Percentiles rank a stretch among this genome's conserved stretches.
Conservation (phyloP, 2,888 invertebrate species). For the Drosophila peninsularis region DNA sequence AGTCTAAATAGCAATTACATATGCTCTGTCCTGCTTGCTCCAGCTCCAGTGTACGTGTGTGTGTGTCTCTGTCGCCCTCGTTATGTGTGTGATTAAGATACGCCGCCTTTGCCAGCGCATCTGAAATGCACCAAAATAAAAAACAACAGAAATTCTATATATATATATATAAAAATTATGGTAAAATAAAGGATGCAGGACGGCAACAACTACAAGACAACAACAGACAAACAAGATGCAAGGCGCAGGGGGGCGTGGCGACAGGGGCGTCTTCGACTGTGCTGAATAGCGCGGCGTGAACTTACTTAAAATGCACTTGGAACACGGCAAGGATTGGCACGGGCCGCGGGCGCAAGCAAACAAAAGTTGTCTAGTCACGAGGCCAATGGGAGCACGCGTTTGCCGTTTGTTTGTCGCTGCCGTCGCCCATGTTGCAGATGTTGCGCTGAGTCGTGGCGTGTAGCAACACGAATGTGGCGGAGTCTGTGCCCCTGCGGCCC, state of each 20-base stretch:
- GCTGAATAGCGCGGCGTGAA: slow-evolving; percentile 58
- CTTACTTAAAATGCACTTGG: slow-evolving; percentile 58
- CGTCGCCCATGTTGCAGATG: slow-evolving; percentile 9
- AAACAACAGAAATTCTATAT: background rate
- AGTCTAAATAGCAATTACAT: slow-evolving; percentile 74
- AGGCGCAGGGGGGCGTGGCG: slow-evolving; percentile 31
- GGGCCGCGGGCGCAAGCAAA: background rate
- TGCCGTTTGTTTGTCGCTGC: slow-evolving; percentile 3
- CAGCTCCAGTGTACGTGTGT: background rate
- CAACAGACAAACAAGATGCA: slow-evolving; percentile 38
- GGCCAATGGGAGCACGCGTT: background rate
- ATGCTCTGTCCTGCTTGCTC: slow-evolving; percentile 11
- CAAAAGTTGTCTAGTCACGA: slow-evolving; percentile 38
- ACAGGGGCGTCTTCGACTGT: slow-evolving; percentile 20
- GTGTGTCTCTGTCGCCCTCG: background rate
- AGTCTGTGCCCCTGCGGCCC: slow-evolving; percentile 18
- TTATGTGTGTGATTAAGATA: background rate
- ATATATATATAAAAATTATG: slow-evolving; percentile 6
- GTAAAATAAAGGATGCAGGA: slow-evolving; percentile 30
- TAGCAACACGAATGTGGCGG: slow-evolving; percentile 55
- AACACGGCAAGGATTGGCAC: background rate
- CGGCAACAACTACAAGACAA: slow-evolving; percentile 40
- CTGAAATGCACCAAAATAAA: slow-evolving; percentile 30
- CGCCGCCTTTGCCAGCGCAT: slow-evolving; percentile 12
- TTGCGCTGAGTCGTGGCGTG: slow-evolving; percentile 15